These are phyloP conservation scores for Oophaga pumilio DNA, from an alignment of 2,113 vertebrate genomes.

Conservation along the genomic window DNA sequence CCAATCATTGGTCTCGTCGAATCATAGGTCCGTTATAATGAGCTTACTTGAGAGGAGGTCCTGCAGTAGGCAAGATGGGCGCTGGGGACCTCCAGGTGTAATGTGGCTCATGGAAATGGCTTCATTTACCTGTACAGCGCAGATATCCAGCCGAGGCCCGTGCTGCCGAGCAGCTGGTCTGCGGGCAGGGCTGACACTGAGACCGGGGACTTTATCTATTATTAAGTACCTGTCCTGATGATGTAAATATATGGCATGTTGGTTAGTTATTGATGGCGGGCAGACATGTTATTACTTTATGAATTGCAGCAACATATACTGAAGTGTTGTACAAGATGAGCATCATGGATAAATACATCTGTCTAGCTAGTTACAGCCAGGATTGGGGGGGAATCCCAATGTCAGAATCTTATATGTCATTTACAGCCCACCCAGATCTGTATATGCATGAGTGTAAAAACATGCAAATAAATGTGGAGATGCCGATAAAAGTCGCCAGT, in stretches of 20 bases:
- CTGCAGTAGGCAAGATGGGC: no score
- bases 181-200: slow-evolving; percentile 8
- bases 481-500: no score
- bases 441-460: no score
- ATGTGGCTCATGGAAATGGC: not conserved
- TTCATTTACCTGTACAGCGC: not conserved
- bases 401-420: no score
- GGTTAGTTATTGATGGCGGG: not conserved
- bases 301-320: not conserved
- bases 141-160: slow-evolving; percentile 1
- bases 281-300: slow-evolving; percentile 4
- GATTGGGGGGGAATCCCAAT: no score
- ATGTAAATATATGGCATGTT: not conserved
- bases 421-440: no score
- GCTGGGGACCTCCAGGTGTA: no score
- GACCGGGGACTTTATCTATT: slow-evolving; percentile 29
- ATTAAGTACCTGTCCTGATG: slow-evolving; percentile 16
- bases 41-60: no score
- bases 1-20: no score
- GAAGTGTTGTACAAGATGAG: not conserved
- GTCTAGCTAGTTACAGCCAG: not conserved
- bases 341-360: not conserved
- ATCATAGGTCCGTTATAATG: no score
- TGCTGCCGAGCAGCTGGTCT: slow-evolving; percentile 29
- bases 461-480: no score